Conservation (phyloP, 2,797 vertebrate species). For the Gobio occitaniae region DNA sequence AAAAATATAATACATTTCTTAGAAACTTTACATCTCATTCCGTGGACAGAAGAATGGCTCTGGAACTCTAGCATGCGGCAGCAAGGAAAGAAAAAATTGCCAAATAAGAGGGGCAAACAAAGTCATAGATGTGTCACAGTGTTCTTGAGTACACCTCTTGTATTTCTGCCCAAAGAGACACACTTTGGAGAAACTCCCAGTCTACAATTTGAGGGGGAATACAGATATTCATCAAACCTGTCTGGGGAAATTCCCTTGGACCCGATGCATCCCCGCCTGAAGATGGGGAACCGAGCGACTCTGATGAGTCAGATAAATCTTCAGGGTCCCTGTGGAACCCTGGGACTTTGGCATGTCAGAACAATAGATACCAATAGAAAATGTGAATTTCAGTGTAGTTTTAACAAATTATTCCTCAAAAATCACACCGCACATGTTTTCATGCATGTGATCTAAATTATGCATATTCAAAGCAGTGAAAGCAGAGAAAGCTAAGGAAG, state of each 20-base stretch:
- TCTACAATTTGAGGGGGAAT: constrained; percentile 50
- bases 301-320: constrained; percentile 65
- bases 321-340: constrained; percentile 44
- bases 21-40: not conserved
- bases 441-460: not conserved
- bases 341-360: constrained; percentile 33
- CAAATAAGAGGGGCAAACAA: constrained; percentile 25
- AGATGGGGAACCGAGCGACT: constrained; percentile 45
- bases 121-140: constrained; percentile 23
- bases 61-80: not conserved
- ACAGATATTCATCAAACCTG: constrained; percentile 62
- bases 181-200: constrained; percentile 32
- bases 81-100: not conserved
- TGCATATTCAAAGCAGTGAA: not conserved
- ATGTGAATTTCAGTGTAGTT: constrained; percentile 24
- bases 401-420: not conserved
- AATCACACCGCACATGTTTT: not conserved
- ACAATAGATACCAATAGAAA: constrained; percentile 26
- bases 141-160: constrained; percentile 16
- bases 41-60: not conserved
- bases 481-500: not conserved
- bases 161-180: constrained; percentile 36
- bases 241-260: constrained; percentile 57
- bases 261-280: constrained; percentile 37
- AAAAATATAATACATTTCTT: not conserved